phyloP scores from a whole-genome alignment of 2,113 vertebrate genomes.

The Suricata suricatta region DNA sequence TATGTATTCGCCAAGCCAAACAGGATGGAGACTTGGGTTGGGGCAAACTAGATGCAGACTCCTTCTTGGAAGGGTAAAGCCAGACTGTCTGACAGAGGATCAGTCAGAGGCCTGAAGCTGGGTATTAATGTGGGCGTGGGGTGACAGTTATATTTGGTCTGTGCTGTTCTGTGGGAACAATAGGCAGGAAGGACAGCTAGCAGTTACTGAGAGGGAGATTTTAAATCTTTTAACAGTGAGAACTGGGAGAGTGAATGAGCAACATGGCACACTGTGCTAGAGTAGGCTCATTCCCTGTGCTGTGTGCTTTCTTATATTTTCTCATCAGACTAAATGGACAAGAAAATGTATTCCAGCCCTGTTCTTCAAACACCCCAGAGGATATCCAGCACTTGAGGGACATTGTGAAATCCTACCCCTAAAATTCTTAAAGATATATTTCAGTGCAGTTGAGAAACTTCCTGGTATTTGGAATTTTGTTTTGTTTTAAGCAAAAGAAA shows the following conservation, averaged over 20 bases:
- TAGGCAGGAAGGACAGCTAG: not conserved
- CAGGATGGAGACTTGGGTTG: not conserved
- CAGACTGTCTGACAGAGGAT: not conserved
- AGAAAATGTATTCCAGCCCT: not conserved
- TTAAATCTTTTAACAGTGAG: not conserved
- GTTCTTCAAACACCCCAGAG: not conserved
- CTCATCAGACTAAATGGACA: not conserved
- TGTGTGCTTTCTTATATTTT: not conserved
- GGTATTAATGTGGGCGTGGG: not conserved
- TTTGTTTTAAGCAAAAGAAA: not conserved
- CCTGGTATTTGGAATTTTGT: not conserved
- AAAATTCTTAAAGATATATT: conserved; percentile 35
- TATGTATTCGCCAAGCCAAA: not conserved
- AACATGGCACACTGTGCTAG: not conserved
- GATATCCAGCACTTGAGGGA: not conserved
- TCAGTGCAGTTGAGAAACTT: not conserved
- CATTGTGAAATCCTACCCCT: not conserved
- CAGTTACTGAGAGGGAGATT: not conserved
- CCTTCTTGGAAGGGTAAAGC: not conserved
- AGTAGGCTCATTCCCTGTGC: not conserved
- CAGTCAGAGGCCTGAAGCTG: not conserved
- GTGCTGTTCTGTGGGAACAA: not conserved
- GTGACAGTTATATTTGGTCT: not conserved
- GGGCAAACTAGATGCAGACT: not conserved
- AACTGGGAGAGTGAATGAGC: not conserved